Evolutionary conservation across 2,797 vertebrate genomes (phyloP), one percentile per base, ranked within the genome.

Genomic region (Pseudopleuronectes americanus): DNA sequence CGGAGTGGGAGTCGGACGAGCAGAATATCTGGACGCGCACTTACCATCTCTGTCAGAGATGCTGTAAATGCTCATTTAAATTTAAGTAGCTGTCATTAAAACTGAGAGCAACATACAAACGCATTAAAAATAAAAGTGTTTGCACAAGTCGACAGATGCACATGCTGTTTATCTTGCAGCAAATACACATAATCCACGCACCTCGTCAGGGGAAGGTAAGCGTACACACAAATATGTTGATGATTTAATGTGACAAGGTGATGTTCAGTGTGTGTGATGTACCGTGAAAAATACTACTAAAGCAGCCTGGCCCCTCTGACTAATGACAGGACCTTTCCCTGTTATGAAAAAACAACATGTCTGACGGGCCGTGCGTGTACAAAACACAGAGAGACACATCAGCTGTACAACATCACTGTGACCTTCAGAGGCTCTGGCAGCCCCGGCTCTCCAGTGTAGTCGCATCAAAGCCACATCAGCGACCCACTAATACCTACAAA

Each of bases 391-490:
- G 79, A 69, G 70, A 79, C 64, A 80, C 83, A 81, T 87, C 84
- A 64, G 61, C 71, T 2, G 68, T 45, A 17, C 76, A 68, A 52
- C 76, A 84, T 78, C 81, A 43, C 71, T 8, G 63, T 92, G 91
- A 92, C 90, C 92, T 91, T 90, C 86, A 86, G 85, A 81, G 75
- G 68, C 75, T 83, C 56, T 72, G 90, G 81, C 80, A 81, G 82
- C 59, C 51, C 64, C 24, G 19, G 76, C 66, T 78, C 81, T 83
- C 79, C 71, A 58, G 79, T 81, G 87, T 69, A 81, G 86, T 62
- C 19, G 69, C 89, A 90, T 93, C 86, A 91, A 90, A 90, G 86
- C 72, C 83, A 83, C 83, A 84, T 86, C 77, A 85, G 23, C 22
- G 53, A 73, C 68, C 79, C 79, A 75, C 80, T 89, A 86, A 90